These are phyloP conservation scores for zebrafish (Danio rerio) DNA, from an alignment of 2,113 vertebrate genomes.

Conservation along the genomic window GRCz12tu NC_133176.1:18105001-18105500, in stretches of 20 bases:
- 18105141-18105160: slow-evolving; percentile 57
- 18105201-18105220: background rate
- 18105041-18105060: slow-evolving; percentile 32
- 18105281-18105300: background rate
- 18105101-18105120: slow-evolving; percentile 62
- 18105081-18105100: slow-evolving; percentile 75
- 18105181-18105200: background rate
- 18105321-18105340: background rate
- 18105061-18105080: slow-evolving; percentile 35
- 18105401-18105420: no score
- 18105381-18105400: no score
- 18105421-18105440: no score
- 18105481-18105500: no score
- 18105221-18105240: background rate
- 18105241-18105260: background rate
- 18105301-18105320: background rate
- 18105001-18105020: slow-evolving; percentile 24
- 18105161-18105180: slow-evolving; percentile 48
- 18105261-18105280: no score
- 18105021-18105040: slow-evolving; percentile 20
- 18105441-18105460: no score
- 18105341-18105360: background rate
- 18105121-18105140: slow-evolving; percentile 56
- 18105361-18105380: no score
- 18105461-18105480: no score